These are phyloP conservation scores for Cirrhinus molitorella DNA, from an alignment of 2,797 vertebrate genomes.

Conservation along the genomic window DNA sequence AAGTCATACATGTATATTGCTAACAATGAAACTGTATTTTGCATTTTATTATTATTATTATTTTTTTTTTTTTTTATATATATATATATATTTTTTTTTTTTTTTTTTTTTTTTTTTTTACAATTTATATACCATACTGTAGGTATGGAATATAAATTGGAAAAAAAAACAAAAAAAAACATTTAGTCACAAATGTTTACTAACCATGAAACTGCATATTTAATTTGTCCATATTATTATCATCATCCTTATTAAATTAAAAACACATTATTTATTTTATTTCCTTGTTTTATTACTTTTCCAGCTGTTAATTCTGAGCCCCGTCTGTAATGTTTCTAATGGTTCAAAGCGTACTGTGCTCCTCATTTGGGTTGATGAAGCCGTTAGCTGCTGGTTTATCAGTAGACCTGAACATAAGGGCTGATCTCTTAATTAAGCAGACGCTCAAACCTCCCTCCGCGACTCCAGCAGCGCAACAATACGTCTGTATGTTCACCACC, in stretches of 20 bases:
- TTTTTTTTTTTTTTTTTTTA: too few relatives aligned
- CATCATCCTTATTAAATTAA: not conserved
- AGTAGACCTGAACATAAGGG: not conserved
- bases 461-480: not conserved
- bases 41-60: not conserved
- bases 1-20: not conserved
- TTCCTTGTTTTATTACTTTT: not conserved
- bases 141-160: too few relatives aligned
- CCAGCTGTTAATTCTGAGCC: not conserved
- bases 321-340: not conserved
- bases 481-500: not conserved
- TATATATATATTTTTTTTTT: too few relatives aligned
- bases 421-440: slow-evolving; percentile 11
- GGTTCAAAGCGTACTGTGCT: slow-evolving; percentile 18
- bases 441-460: not conserved
- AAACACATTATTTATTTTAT: not conserved
- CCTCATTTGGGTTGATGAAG: not conserved
- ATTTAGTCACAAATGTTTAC: not conserved
- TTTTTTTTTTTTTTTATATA: too few relatives aligned
- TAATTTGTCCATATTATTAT: not conserved
- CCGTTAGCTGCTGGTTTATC: not conserved
- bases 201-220: not conserved
- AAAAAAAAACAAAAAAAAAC: too few relatives aligned
- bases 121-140: too few relatives aligned
- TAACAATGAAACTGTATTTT: not conserved